phyloP scores from a whole-genome alignment of 1,140 invertebrate species.

The Mercenaria mercenaria region DNA sequence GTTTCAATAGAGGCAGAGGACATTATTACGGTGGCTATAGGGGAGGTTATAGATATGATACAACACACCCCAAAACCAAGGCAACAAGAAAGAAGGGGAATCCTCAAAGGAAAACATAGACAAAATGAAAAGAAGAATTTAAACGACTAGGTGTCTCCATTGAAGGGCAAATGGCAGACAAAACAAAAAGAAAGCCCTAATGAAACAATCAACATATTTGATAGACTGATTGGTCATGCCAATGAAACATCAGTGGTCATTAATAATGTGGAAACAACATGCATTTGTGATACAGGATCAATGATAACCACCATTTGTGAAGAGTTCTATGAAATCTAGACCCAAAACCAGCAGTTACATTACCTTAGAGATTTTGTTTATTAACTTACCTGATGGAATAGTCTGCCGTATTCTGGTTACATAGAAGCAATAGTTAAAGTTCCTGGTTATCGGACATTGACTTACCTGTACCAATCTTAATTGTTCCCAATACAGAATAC shows the following conservation, averaged over 20 bases:
- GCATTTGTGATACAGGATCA: background rate
- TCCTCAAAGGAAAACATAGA: background rate
- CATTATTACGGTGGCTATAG: background rate
- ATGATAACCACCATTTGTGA: background rate
- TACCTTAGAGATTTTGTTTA: background rate
- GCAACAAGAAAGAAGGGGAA: background rate
- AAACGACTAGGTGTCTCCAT: background rate
- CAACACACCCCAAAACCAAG: background rate
- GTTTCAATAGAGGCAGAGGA: background rate
- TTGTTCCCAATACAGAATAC: background rate
- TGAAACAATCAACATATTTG: background rate
- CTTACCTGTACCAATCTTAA: background rate
- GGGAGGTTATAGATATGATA: background rate
- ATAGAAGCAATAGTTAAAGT: background rate
- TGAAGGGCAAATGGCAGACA: background rate
- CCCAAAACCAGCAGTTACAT: background rate
- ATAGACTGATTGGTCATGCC: background rate
- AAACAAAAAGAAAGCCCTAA: background rate
- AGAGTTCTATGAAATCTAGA: background rate
- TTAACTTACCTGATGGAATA: background rate
- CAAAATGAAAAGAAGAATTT: too few relatives aligned
- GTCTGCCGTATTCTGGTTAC: background rate
- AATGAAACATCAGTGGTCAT: too few relatives aligned
- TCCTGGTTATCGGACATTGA: background rate
- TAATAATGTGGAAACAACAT: background rate